phyloP scores from a whole-genome alignment of 2,113 vertebrate species.

The Phylloscopus trochiloides region DNA sequence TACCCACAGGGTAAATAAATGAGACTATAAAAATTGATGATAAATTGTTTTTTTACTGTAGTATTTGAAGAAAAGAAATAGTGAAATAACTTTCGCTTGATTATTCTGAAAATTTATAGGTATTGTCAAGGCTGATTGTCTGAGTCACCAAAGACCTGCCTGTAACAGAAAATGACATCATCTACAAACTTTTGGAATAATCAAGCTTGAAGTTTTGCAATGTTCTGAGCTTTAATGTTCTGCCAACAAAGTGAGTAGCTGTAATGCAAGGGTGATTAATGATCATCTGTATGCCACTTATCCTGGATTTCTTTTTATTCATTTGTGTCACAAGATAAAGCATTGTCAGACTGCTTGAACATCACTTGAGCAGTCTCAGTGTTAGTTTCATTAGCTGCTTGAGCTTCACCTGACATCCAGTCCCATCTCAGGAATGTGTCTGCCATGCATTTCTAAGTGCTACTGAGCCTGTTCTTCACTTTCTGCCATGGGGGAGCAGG shows the following conservation, averaged over 20 bases:
- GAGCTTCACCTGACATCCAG: not conserved
- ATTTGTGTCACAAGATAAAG: not conserved
- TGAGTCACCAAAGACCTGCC: not conserved
- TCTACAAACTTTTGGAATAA: not conserved
- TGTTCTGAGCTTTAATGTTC: not conserved
- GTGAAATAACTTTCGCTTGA: not conserved
- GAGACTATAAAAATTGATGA: not conserved
- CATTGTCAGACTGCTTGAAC: not conserved
- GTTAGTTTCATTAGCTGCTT: not conserved
- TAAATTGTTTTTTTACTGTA: not conserved
- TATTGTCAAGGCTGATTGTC: not conserved
- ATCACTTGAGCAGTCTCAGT: not conserved
- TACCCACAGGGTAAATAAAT: not conserved
- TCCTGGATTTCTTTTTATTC: not conserved
- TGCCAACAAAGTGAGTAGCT: not conserved
- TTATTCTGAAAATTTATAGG: not conserved
- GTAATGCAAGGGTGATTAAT: not conserved
- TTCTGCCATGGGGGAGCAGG: not conserved
- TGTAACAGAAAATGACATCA: not conserved
- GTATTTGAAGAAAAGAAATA: not conserved
- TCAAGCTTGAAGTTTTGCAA: not conserved
- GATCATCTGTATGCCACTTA: not conserved
- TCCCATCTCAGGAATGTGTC: not conserved
- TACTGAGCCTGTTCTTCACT: not conserved
- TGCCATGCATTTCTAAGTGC: not conserved